phyloP scores from a whole-genome alignment of 2,888 invertebrate species.

The Cartodere bifasciata region DNA sequence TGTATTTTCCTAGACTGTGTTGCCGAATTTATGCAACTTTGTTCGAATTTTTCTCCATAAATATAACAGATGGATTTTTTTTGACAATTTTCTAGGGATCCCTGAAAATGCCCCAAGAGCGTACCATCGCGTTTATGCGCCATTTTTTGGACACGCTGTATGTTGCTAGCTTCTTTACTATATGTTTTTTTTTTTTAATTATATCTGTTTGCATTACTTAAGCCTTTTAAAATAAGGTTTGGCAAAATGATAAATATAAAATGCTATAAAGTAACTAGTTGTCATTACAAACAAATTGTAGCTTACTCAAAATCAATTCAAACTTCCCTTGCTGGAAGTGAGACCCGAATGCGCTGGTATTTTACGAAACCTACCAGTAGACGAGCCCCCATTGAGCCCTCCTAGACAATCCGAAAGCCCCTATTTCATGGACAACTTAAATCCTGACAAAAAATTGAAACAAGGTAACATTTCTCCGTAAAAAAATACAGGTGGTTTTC shows the following conservation, averaged over 20 bases:
- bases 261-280: neutral
- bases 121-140: no score
- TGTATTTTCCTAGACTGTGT: no score
- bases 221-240: neutral
- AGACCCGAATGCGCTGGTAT: constrained; percentile 56
- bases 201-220: neutral
- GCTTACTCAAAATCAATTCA: constrained; percentile 56
- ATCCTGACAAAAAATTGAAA: constrained; percentile 50
- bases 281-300: constrained; percentile 24
- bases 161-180: no score
- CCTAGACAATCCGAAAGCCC: constrained; percentile 47
- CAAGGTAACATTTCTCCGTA: constrained; percentile 42
- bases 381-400: constrained; percentile 46
- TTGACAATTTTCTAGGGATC: no score
- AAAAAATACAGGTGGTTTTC: no score
- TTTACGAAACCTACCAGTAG: constrained; percentile 44
- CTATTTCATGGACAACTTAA: constrained; percentile 50
- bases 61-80: no score
- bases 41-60: no score
- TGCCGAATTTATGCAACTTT: no score
- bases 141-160: no score
- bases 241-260: constrained; percentile 1
- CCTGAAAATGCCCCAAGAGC: no score
- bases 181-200: neutral
- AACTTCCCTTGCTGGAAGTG: constrained; percentile 53